Percentiles rank a stretch among this genome's conserved stretches.
phyloP scores from a whole-genome alignment of 2,797 vertebrate genomes.

The Hippopotamyrus pictus region DNA sequence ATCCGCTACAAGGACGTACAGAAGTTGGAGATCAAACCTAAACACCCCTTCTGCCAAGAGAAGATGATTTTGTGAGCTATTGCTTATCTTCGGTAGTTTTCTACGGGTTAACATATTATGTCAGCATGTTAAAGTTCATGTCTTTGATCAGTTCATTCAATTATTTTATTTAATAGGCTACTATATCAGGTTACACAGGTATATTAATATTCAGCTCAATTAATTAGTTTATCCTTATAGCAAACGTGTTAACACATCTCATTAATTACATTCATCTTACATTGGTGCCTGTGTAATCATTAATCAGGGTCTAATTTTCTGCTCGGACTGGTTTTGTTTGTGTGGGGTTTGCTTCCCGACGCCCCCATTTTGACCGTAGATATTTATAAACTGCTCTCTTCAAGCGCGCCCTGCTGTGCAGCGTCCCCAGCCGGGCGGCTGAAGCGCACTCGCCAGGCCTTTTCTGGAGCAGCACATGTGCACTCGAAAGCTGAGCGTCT shows the following conservation, averaged over 20 bases:
- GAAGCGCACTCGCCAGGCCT: neutral
- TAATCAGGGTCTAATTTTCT: neutral
- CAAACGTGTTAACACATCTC: neutral
- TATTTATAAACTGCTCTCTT: neutral
- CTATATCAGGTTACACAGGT: neutral
- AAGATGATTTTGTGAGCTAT: conserved; percentile 97
- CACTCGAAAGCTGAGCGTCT: neutral
- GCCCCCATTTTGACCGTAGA: neutral
- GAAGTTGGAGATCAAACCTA: conserved; percentile 96
- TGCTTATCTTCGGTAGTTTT: neutral
- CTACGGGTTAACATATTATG: neutral
- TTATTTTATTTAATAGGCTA: neutral
- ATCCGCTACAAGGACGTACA: conserved; percentile 94
- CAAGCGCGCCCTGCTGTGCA: neutral
- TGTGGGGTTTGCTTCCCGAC: neutral
- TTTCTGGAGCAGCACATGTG: conserved; percentile 10
- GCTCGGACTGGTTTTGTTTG: neutral
- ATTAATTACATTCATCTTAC: neutral
- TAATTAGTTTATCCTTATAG: neutral
- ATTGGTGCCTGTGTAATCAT: neutral
- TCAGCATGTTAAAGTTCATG: neutral
- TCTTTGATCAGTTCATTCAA: neutral
- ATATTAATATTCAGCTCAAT: neutral
- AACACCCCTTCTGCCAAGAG: conserved; percentile 93
- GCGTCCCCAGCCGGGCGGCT: neutral